Percentiles rank a stretch among this genome's conserved stretches.
phyloP scores from a whole-genome alignment of 2,113 vertebrate genomes.

The Globicephala melas region DNA sequence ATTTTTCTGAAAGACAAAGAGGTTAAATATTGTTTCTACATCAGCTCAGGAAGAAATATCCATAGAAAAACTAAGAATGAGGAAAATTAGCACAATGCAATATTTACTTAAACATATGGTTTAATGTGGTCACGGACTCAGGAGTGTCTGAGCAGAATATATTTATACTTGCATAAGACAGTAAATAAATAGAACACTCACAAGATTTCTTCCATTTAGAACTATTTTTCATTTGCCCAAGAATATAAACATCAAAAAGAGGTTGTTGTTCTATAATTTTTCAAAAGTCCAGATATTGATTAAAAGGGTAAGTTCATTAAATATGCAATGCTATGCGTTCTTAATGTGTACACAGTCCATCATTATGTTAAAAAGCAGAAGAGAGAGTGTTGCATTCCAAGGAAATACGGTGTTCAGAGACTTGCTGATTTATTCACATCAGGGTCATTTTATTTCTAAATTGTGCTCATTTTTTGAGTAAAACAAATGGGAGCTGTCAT shows the following conservation, averaged over 20 bases:
- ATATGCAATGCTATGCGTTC: background rate
- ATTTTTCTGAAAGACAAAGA: background rate
- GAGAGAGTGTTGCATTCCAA: background rate
- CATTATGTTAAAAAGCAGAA: background rate
- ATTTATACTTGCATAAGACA: background rate
- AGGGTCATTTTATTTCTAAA: background rate
- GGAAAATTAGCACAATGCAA: background rate
- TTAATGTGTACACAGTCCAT: background rate
- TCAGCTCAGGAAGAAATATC: background rate
- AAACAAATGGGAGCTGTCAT: background rate
- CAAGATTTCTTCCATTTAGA: background rate
- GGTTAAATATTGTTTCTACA: slow-evolving; percentile 8
- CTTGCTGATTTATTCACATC: background rate
- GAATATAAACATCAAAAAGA: background rate
- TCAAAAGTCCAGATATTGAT: background rate
- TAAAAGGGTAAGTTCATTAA: background rate
- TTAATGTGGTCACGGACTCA: background rate
- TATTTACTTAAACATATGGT: background rate
- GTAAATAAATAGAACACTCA: background rate
- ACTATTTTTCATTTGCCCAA: background rate
- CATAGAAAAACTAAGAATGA: background rate
- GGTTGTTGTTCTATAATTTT: background rate
- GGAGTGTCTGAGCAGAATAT: background rate
- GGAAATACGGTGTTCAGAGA: background rate
- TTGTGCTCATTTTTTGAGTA: background rate